Base-by-base conservation (phyloP, 1,140 invertebrate genomes). In the Procambarus virginalis region DNA sequence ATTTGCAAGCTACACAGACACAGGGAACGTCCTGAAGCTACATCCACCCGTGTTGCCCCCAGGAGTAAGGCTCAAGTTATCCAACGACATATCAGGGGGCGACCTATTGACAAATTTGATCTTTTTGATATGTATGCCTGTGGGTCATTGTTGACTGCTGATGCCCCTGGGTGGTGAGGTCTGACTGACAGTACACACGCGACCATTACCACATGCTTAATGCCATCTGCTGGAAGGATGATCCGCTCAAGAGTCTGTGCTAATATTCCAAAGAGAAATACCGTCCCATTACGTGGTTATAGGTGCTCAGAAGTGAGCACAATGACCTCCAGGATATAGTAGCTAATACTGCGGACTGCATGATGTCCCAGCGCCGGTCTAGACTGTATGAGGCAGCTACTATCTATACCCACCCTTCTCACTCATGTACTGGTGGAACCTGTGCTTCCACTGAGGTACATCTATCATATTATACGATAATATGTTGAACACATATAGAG, bases 1-100 rank as follows among this genome's bases (percentile, higher is more conserved):
- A 83, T 64, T 83, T 64, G 58, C 81, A 68, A 68, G 81, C 55
- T 64, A 70, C 81, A 70, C 6, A 48, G 68, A 73, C 68, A 73
- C 20, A 73, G 14, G 20, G n/a, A 73, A 34, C 68, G 4, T 4
- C 17, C 22, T 34, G 5, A 34, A 8, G 22, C 68, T 8, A 73
- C 34, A 34, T 73, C 34, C 20, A 73, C 6, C 68, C 68, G 8
- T 73, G 34, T 2, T 34, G 64, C n/a, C 34, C 2, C 6, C 60
- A 20, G 68, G 20, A 20, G 68, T 73, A 73, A 73, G 68, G 22
- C 5, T 73, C 14, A 73, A 34, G 22, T 20, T 73, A 20, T 73
- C 3, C n/a, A 34, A 22, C 20, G 2, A 73, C 45, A 34, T 34
- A 6, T 73, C 2, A 34, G 68, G 22, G 22, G 34, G 22, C 10